phyloP scores from a whole-genome alignment of 2,113 vertebrate species.

The Bubo scandiacus region DNA sequence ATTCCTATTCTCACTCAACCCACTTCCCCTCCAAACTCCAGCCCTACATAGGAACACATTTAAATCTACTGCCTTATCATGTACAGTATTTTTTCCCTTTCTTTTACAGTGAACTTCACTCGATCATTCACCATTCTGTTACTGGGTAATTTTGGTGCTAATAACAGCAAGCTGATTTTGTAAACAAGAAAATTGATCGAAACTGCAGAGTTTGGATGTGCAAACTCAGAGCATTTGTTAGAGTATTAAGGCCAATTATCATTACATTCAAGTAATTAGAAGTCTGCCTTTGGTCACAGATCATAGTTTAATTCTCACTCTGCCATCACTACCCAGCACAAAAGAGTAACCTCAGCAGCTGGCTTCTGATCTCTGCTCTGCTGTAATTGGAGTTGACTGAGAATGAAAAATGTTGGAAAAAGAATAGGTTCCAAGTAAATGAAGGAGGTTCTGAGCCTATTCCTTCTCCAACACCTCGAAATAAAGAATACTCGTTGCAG shows the following conservation, averaged over 20 bases:
- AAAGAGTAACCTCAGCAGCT: neutral
- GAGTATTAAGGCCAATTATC: conserved; percentile 34
- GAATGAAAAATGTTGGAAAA: conserved; percentile 2
- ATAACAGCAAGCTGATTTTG: conserved; percentile 8
- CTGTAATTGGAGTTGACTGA: neutral
- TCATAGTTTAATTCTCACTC: neutral
- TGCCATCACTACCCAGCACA: neutral
- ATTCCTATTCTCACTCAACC: neutral
- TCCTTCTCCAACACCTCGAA: neutral
- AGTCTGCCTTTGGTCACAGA: neutral
- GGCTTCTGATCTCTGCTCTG: conserved; percentile 2
- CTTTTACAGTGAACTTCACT: neutral
- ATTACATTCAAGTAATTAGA: conserved; percentile 38
- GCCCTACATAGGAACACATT: neutral
- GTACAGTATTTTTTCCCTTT: neutral
- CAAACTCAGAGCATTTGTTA: conserved; percentile 5
- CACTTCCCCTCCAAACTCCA: neutral
- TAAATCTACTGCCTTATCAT: neutral
- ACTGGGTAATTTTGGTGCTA: conserved; percentile 1
- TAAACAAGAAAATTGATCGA: conserved; percentile 23
- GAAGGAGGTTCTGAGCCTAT: neutral
- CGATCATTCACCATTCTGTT: neutral
- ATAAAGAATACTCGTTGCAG: neutral
- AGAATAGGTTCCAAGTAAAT: conserved; percentile 25
- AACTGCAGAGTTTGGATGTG: neutral